These are phyloP conservation scores for Xylota sylvarum DNA, from an alignment of 2,888 invertebrate genomes.

Conservation along the genomic window DNA sequence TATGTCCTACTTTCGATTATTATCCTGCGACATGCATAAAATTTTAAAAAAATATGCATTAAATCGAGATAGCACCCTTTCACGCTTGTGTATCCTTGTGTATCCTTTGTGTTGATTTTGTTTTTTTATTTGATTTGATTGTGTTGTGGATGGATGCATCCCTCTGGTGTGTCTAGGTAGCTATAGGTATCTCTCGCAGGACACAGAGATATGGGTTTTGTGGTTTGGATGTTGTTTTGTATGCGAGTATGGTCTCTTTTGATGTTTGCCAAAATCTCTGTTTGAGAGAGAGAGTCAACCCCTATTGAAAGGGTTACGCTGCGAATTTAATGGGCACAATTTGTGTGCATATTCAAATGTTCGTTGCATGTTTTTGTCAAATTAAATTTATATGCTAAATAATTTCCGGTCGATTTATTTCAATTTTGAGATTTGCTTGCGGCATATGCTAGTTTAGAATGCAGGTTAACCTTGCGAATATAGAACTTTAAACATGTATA, in stretches of 20 bases:
- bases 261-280: constrained; percentile 31
- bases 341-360: constrained; percentile 62
- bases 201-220: constrained; percentile 62
- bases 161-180: constrained; percentile 30
- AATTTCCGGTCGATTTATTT: constrained; percentile 75
- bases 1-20: constrained; percentile 77
- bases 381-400: constrained; percentile 73
- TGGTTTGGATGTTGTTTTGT: constrained; percentile 60
- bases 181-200: constrained; percentile 28
- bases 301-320: constrained; percentile 44
- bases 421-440: constrained; percentile 12
- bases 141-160: constrained; percentile 65
- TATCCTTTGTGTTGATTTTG: constrained; percentile 30
- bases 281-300: constrained; percentile 31
- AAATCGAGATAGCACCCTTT: constrained; percentile 75
- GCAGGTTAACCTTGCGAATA: not conserved
- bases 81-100: constrained; percentile 40
- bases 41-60: constrained; percentile 75
- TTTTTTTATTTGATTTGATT: constrained; percentile 65
- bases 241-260: constrained; percentile 15
- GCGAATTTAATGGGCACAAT: constrained; percentile 63
- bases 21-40: constrained; percentile 75
- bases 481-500: not conserved
- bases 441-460: constrained; percentile 41
- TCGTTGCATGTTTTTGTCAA: constrained; percentile 63